Percentiles rank a stretch among this genome's conserved stretches.
Conservation (phyloP, 2,888 invertebrate genomes). For the Sphaerophoria rueppellii region DNA sequence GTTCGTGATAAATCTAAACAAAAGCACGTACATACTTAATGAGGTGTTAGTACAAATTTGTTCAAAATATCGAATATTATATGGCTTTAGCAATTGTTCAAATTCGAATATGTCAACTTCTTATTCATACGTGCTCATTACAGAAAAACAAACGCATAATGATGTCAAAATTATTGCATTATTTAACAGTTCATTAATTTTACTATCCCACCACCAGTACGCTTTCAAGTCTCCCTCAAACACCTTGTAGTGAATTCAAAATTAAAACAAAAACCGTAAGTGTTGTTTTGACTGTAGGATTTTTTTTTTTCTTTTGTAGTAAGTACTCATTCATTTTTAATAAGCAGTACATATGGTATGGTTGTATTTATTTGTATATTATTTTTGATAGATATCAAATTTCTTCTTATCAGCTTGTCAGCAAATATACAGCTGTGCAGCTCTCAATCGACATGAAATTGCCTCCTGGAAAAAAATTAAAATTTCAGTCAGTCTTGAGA, state of each 20-base stretch:
- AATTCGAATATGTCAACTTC: too few relatives aligned
- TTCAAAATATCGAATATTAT: too few relatives aligned
- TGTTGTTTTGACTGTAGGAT: not conserved
- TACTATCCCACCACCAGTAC: too few relatives aligned
- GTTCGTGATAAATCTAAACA: too few relatives aligned
- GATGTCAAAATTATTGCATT: too few relatives aligned
- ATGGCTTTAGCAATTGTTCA: too few relatives aligned
- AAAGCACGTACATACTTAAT: too few relatives aligned
- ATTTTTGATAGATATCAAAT: constrained; percentile 19
- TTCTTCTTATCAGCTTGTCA: constrained; percentile 21
- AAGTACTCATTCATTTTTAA: not conserved
- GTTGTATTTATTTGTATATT: not conserved
- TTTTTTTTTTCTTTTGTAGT: not conserved
- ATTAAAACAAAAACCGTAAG: not conserved
- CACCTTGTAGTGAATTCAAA: not conserved
- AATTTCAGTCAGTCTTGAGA: constrained; percentile 17
- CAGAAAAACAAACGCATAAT: too few relatives aligned
- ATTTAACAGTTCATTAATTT: not conserved
- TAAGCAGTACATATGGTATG: not conserved
- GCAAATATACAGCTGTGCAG: constrained; percentile 1
- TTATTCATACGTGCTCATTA: too few relatives aligned
- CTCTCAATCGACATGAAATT: constrained; percentile 2
- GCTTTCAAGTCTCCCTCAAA: not conserved
- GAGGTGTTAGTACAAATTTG: too few relatives aligned
- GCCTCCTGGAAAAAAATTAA: not conserved